Conservation (phyloP, 2,113 vertebrate genomes). For the Saccopteryx bilineata region DNA sequence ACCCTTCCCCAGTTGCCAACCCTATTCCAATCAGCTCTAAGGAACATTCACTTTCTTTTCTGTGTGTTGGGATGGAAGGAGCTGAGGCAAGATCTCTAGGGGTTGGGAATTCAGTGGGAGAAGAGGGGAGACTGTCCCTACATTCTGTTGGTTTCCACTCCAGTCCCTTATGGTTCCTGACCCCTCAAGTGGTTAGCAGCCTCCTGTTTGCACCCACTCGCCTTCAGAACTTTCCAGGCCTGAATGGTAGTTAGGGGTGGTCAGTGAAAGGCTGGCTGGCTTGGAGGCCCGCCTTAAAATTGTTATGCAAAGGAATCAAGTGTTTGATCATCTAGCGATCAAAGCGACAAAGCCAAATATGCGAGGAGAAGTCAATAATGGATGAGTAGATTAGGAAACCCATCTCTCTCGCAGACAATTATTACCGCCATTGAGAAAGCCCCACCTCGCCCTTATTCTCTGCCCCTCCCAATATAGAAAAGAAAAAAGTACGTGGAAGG, state of each 20-base stretch:
- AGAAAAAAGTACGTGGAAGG: slow-evolving; percentile 31
- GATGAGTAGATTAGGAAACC: slow-evolving; percentile 85
- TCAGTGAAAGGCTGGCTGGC: neutral
- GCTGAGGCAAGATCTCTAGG: neutral
- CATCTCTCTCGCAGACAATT: slow-evolving; percentile 84
- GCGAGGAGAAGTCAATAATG: slow-evolving; percentile 85
- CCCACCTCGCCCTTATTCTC: neutral
- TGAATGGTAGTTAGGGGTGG: neutral
- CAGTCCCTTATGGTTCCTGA: neutral
- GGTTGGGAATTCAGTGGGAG: neutral
- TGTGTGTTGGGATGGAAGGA: neutral
- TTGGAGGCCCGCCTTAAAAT: slow-evolving; percentile 84
- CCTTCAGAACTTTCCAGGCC: neutral
- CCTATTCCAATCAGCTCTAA: neutral
- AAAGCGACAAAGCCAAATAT: slow-evolving; percentile 85
- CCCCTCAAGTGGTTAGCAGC: neutral
- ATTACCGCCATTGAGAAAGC: slow-evolving; percentile 80
- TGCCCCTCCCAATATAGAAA: slow-evolving; percentile 21
- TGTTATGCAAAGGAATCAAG: slow-evolving; percentile 86
- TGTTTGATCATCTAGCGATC: slow-evolving; percentile 83
- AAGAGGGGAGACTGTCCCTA: neutral
- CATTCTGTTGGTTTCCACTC: neutral
- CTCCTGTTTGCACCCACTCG: neutral
- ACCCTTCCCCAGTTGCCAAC: neutral
- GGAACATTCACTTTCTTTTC: neutral